A percentile compares a stretch with the other conserved stretches of the same genome.
Evolutionary conservation across 2,113 vertebrate genomes (phyloP).

Genomic region (Elanoides forficatus): DNA sequence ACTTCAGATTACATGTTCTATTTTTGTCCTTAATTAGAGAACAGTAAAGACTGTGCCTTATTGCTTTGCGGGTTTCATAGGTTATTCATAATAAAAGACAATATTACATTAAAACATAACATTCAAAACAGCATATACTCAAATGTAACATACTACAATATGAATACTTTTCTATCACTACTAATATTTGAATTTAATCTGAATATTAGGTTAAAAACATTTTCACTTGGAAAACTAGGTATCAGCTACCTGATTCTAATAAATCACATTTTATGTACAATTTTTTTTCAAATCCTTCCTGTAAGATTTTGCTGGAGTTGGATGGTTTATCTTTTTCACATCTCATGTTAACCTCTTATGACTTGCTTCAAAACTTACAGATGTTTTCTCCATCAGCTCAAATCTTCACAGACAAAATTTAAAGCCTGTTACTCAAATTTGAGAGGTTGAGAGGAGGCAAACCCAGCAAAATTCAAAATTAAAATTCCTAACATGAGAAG

Average conservation of each 20-base stretch:
- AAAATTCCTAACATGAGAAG: neutral
- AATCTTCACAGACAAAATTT: neutral
- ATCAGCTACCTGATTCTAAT: neutral
- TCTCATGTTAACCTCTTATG: neutral
- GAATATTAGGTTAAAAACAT: neutral
- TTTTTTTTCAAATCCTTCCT: neutral
- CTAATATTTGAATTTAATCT: neutral
- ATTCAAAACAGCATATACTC: neutral
- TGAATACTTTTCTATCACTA: neutral
- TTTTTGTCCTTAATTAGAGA: neutral
- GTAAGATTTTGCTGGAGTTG: neutral
- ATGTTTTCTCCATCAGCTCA: neutral
- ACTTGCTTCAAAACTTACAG: neutral
- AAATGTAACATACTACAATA: neutral
- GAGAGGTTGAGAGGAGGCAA: neutral
- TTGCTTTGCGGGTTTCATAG: neutral
- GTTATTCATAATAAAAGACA: neutral
- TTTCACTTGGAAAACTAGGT: neutral
- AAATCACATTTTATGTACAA: neutral
- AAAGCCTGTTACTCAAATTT: neutral
- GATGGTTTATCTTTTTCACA: neutral
- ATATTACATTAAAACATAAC: neutral
- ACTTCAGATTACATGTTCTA: neutral
- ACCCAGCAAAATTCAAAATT: neutral
- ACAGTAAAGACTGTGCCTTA: neutral